phyloP scores from a whole-genome alignment of 2,113 vertebrate genomes.

The Casuarius casuarius region DNA sequence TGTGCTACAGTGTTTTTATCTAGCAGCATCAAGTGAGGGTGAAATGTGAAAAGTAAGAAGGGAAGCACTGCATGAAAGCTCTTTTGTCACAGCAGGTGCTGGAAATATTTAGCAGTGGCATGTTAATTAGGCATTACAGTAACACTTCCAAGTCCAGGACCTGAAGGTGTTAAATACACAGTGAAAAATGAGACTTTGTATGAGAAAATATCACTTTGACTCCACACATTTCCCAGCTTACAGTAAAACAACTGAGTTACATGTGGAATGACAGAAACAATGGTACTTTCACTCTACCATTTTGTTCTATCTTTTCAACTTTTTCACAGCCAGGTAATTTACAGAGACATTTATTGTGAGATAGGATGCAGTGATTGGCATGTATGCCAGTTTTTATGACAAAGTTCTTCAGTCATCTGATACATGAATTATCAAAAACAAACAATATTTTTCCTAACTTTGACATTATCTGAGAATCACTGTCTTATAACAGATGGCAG shows the following conservation, averaged over 20 bases:
- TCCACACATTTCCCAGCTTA: background rate
- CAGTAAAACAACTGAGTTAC: background rate
- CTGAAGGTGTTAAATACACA: background rate
- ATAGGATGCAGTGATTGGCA: background rate
- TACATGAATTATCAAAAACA: background rate
- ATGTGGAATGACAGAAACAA: background rate
- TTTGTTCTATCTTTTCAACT: background rate
- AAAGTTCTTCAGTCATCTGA: background rate
- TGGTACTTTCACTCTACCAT: background rate
- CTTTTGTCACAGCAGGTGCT: background rate
- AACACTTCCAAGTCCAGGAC: background rate
- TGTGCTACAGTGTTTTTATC: background rate
- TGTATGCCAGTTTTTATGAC: background rate
- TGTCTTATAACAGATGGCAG: background rate
- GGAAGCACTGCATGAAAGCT: background rate
- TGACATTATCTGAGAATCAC: background rate
- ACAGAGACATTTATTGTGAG: background rate
- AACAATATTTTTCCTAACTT: background rate
- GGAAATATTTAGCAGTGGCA: constrained; percentile 9
- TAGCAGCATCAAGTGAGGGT: background rate
- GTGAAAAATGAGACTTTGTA: background rate
- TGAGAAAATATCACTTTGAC: background rate
- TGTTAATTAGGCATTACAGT: constrained; percentile 1
- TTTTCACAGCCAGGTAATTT: background rate
- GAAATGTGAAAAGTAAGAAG: background rate